phyloP scores from a whole-genome alignment of 2,113 vertebrate genomes.

The Catharus bicknelli region DNA sequence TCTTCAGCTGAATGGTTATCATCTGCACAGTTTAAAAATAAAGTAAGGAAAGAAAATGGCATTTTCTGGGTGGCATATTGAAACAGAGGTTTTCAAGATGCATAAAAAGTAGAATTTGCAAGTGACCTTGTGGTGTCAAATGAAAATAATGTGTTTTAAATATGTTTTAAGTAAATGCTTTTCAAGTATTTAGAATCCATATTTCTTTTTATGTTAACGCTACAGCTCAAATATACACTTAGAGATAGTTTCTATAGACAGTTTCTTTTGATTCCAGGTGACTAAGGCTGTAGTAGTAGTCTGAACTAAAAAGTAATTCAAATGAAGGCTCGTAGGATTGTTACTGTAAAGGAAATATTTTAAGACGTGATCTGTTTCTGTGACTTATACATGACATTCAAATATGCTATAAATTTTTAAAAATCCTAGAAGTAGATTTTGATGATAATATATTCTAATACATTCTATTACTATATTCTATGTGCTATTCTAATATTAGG shows the following conservation, averaged over 20 bases:
- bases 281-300: background rate
- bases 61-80: background rate
- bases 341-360: background rate
- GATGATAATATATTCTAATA: background rate
- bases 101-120: background rate
- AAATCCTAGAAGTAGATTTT: background rate
- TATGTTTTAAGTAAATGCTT: background rate
- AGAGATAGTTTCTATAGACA: background rate
- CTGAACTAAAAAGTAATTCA: background rate
- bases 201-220: background rate
- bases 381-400: background rate
- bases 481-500: background rate
- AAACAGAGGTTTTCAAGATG: background rate
- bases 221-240: background rate
- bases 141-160: background rate
- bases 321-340: background rate
- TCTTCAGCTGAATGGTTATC: background rate
- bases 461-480: too few species aligned
- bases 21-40: background rate
- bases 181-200: background rate
- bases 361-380: background rate
- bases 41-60: background rate
- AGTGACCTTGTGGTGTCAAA: background rate
- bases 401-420: background rate
- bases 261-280: background rate